These are phyloP conservation scores for Tryphoninae sp. DNA, from an alignment of 2,888 invertebrate species.

Conservation along the genomic window DNA sequence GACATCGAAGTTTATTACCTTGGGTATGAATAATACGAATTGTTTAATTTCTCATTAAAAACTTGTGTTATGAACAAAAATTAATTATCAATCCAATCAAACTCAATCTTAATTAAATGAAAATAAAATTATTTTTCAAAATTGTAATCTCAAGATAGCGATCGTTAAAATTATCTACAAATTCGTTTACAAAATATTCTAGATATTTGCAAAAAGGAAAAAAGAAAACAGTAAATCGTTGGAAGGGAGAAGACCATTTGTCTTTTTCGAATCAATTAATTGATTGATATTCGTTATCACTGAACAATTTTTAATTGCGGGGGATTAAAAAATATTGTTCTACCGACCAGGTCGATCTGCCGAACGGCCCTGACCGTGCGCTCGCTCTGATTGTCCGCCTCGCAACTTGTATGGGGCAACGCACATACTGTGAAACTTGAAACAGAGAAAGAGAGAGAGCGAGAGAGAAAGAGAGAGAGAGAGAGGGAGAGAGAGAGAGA, in stretches of 20 bases:
- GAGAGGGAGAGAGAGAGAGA: conserved; percentile 36
- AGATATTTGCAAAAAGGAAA: neutral
- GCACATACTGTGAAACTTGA: neutral
- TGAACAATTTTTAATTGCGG: too few relatives aligned
- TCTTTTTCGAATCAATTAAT: too few relatives aligned
- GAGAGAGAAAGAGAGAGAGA: conserved; percentile 42
- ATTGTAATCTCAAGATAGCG: neutral
- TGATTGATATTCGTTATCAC: too few relatives aligned
- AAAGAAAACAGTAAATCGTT: too few relatives aligned
- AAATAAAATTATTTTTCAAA: neutral
- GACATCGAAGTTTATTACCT: conserved; percentile 4
- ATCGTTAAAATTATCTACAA: neutral
- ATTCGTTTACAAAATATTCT: neutral
- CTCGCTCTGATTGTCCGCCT: neutral
- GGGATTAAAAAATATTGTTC: neutral
- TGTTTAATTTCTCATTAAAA: too few relatives aligned
- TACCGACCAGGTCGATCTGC: neutral
- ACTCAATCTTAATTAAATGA: neutral
- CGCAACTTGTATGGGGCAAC: conserved; percentile 13
- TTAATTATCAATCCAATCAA: too few relatives aligned
- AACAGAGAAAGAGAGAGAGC: conserved; percentile 22
- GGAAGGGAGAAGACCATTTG: too few relatives aligned
- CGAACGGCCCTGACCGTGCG: conserved; percentile 29
- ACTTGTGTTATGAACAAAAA: too few relatives aligned
- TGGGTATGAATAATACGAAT: neutral